Conservation (phyloP, 2,113 vertebrate species). For the Potamarius usumacintae region DNA sequence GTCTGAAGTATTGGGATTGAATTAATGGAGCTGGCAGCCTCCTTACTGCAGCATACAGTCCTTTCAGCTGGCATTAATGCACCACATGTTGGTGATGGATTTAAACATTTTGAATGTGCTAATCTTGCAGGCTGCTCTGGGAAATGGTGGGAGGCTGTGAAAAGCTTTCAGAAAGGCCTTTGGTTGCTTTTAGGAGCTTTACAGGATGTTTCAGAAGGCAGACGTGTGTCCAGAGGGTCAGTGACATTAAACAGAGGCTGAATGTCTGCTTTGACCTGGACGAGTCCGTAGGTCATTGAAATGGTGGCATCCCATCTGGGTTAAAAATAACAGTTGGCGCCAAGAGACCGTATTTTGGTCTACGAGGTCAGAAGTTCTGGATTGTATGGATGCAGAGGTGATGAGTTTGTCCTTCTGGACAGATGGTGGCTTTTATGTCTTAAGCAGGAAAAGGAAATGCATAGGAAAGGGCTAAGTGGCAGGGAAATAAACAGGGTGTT, state of each 20-base stretch:
- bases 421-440: slow-evolving; percentile 31
- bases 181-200: background rate
- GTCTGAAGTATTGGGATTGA: slow-evolving; percentile 29
- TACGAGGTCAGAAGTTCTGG: background rate
- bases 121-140: slow-evolving; percentile 15
- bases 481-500: slow-evolving; percentile 2
- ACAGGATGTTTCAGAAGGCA: background rate
- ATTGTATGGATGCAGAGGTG: background rate
- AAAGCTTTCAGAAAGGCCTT: background rate
- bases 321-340: slow-evolving; percentile 25
- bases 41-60: slow-evolving; percentile 56
- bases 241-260: background rate
- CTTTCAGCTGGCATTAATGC: slow-evolving; percentile 56
- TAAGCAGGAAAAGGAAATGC: slow-evolving; percentile 43
- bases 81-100: slow-evolving; percentile 43
- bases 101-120: slow-evolving; percentile 45
- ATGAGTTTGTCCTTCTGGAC: slow-evolving; percentile 21
- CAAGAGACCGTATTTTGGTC: background rate
- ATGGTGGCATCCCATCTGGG: background rate
- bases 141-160: background rate
- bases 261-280: slow-evolving; percentile 22
- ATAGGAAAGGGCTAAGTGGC: background rate
- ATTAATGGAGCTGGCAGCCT: slow-evolving; percentile 63
- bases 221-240: background rate
- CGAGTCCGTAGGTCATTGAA: background rate